These are phyloP conservation scores for Conus ventricosus DNA, from an alignment of 1,140 invertebrate species.

Conservation along the genomic window DNA sequence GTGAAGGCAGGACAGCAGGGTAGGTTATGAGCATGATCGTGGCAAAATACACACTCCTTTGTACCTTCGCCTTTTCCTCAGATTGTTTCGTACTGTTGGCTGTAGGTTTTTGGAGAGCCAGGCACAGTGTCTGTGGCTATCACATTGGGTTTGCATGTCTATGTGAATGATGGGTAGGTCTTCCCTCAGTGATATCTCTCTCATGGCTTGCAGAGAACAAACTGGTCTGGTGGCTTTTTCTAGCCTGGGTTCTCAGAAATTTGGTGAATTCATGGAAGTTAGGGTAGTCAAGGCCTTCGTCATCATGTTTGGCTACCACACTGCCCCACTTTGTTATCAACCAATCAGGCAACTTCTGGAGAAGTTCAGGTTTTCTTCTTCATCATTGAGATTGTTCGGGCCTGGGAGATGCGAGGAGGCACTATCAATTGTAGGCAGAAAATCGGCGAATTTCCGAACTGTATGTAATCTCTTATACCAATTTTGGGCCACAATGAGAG, in stretches of 20 bases:
- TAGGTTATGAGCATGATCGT: neutral
- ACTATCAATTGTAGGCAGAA: neutral
- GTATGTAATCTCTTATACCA: neutral
- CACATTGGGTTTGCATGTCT: neutral
- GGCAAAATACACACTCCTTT: neutral
- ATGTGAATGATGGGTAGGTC: neutral
- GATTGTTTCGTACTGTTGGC: neutral
- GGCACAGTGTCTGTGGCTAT: neutral
- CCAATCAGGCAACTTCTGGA: neutral
- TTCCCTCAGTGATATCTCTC: neutral
- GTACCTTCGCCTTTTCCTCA: neutral
- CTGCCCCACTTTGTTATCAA: conserved; percentile 3
- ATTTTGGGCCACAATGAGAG: neutral
- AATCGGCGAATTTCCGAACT: neutral
- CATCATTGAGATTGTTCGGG: no score
- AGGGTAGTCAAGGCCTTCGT: no score
- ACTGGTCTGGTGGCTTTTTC: neutral
- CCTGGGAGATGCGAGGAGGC: neutral
- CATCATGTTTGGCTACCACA: neutral
- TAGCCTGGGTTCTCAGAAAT: neutral
- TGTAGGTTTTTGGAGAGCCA: neutral
- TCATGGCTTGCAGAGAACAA: neutral
- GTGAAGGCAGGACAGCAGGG: neutral
- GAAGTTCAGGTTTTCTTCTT: neutral
- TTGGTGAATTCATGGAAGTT: no score